These are phyloP conservation scores for Cuculus canorus DNA, from an alignment of 2,797 vertebrate species.

Conservation along the genomic window DNA sequence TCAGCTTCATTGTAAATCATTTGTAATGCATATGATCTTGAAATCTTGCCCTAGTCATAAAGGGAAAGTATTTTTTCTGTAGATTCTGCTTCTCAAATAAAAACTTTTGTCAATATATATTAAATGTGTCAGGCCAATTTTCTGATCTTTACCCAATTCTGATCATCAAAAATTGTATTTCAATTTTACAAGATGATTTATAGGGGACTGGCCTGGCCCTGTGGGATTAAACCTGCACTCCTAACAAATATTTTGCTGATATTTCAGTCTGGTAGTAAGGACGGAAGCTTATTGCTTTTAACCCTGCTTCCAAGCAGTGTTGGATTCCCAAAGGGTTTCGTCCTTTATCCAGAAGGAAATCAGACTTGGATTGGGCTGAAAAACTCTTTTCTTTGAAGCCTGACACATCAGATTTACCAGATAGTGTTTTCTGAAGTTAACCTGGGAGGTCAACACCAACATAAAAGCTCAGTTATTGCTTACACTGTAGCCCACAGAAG, in stretches of 20 bases:
- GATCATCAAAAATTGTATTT: slow-evolving; percentile 13
- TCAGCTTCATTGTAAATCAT: background rate
- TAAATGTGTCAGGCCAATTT: background rate
- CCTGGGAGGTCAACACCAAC: background rate
- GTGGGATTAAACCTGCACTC: background rate
- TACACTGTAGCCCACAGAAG: background rate
- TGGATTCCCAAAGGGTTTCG: background rate
- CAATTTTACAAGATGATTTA: background rate
- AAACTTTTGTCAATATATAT: background rate
- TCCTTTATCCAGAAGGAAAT: slow-evolving; percentile 7
- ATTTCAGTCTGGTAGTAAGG: background rate
- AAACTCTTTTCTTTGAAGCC: slow-evolving; percentile 18
- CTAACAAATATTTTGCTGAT: background rate
- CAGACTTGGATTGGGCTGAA: background rate
- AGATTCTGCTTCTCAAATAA: background rate
- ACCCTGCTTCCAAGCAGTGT: background rate
- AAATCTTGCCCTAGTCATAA: background rate
- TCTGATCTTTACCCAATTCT: background rate
- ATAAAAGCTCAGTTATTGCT: background rate
- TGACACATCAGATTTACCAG: background rate
- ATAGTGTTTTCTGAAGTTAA: slow-evolving; percentile 17
- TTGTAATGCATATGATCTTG: background rate
- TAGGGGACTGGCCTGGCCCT: background rate
- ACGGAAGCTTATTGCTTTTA: background rate
- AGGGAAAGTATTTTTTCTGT: background rate